Evolutionary conservation across 2,797 vertebrate species (phyloP).

Genomic region (Aeoliscus strigatus): DNA sequence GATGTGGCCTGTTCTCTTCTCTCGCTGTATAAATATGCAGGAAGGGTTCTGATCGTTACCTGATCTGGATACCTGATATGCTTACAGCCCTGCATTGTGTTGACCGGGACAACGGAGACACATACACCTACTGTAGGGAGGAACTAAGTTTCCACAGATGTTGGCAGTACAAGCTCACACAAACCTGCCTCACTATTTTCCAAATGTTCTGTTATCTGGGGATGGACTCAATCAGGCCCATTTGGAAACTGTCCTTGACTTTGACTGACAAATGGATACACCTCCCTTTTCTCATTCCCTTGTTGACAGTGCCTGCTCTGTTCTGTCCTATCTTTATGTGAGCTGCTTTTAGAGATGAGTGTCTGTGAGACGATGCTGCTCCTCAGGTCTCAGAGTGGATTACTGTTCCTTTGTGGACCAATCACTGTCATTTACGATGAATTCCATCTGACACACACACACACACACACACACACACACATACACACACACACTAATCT

Average conservation of each 20-base stretch:
- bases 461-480: conserved; percentile 1
- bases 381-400: conserved; percentile 19
- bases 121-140: conserved; percentile 51
- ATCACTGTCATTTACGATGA: conserved; percentile 36
- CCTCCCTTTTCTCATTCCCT: conserved; percentile 54
- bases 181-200: conserved; percentile 43
- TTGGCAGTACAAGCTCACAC: conserved; percentile 16
- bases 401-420: conserved; percentile 21
- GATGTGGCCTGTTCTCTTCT: conserved; percentile 16
- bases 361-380: conserved; percentile 32
- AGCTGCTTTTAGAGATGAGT: conserved; percentile 44
- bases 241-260: conserved; percentile 56
- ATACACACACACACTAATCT: conserved; percentile 6
- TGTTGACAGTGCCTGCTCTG: conserved; percentile 54
- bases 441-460: conserved; percentile 10
- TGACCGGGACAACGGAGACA: conserved; percentile 35
- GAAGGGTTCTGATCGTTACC: conserved; percentile 59
- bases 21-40: conserved; percentile 66
- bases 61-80: conserved; percentile 56
- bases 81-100: conserved; percentile 61
- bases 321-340: conserved; percentile 38
- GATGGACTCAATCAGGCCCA: conserved; percentile 46
- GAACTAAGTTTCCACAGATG: conserved; percentile 51
- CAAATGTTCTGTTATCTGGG: conserved; percentile 56
- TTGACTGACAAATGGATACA: conserved; percentile 67